These are phyloP conservation scores for Rotaria magnacalcarata DNA, from an alignment of 2,888 invertebrate species.

Conservation along the genomic window DNA sequence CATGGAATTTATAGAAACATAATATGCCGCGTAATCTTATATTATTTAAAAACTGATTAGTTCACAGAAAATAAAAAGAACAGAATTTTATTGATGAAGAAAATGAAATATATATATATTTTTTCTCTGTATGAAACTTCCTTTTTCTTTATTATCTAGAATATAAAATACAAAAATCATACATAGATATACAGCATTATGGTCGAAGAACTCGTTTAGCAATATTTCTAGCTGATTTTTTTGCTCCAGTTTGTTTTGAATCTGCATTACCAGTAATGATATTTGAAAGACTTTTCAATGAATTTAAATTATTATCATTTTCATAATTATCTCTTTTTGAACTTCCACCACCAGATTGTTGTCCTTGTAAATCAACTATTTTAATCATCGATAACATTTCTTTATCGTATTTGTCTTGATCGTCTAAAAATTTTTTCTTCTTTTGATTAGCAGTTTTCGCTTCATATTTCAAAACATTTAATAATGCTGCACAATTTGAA, in stretches of 20 bases:
- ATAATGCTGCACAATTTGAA: constrained; percentile 30
- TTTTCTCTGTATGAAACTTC: no score
- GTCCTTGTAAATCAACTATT: neutral
- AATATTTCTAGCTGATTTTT: neutral
- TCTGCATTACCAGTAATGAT: neutral
- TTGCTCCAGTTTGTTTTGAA: neutral
- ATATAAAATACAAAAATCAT: no score
- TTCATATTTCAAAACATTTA: neutral
- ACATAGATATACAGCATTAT: no score
- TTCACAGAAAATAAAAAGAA: no score
- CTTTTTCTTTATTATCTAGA: no score
- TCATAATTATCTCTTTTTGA: neutral
- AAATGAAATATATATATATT: no score
- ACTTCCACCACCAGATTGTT: neutral
- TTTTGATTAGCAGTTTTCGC: neutral
- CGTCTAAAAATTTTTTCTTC: neutral
- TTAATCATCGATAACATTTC: neutral
- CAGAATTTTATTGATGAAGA: no score
- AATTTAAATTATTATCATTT: neutral
- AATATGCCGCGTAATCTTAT: no score
- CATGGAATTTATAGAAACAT: no score
- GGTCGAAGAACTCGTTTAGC: no score
- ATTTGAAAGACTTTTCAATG: neutral
- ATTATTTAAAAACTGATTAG: no score
- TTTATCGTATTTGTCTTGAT: constrained; percentile 11